phyloP scores from a whole-genome alignment of 2,113 vertebrate species.

The Girardinichthys multiradiatus region DNA sequence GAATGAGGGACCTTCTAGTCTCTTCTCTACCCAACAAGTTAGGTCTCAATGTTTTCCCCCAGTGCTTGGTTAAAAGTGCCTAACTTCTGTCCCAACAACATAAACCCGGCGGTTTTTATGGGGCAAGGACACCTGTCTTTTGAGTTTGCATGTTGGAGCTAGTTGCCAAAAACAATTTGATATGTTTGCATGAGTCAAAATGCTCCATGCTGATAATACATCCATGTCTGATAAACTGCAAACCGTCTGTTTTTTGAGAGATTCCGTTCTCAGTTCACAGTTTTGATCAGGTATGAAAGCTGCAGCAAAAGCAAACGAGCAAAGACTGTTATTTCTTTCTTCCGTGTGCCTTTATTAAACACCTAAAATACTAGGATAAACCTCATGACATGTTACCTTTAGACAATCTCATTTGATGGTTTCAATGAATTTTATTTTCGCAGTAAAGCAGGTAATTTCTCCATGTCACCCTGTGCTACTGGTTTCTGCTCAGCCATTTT shows the following conservation, averaged over 20 bases:
- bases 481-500: conserved; percentile 3
- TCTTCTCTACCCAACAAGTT: too few species aligned
- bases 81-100: too few species aligned
- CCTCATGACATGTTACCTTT: too few species aligned
- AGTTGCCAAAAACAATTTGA: conserved; percentile 24
- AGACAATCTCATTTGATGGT: neutral
- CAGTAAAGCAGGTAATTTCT: neutral
- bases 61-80: too few species aligned
- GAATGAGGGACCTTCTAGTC: too few species aligned
- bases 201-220: too few species aligned
- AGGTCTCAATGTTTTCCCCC: too few species aligned
- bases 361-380: neutral
- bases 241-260: neutral
- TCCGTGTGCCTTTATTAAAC: neutral
- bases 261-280: neutral
- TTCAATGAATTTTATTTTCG: neutral
- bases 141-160: conserved; percentile 7
- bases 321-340: neutral
- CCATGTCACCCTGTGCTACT: conserved; percentile 11
- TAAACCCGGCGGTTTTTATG: too few species aligned
- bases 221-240: conserved; percentile 6
- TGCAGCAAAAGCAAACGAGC: neutral
- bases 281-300: neutral
- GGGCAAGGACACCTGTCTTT: conserved; percentile 41
- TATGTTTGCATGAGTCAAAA: conserved; percentile 6